Percentiles rank a stretch among this genome's conserved stretches.
phyloP scores from a whole-genome alignment of 2,888 invertebrate species.

The Carterocephalus palaemon region DNA sequence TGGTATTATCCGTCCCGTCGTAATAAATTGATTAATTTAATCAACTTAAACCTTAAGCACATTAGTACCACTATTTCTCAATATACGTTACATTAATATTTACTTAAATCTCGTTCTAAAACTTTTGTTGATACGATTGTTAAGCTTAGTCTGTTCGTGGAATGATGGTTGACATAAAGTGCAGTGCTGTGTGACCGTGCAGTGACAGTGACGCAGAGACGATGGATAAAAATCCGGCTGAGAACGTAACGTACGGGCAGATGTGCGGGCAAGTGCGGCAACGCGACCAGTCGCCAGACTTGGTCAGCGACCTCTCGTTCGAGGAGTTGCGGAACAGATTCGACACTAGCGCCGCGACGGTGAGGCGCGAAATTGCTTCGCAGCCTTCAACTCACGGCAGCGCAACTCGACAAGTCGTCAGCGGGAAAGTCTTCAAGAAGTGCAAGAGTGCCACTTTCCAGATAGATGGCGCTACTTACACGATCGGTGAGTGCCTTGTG shows the following conservation, averaged over 20 bases:
- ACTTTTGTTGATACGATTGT: too few species aligned
- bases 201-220: conserved; percentile 29
- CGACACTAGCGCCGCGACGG: conserved; percentile 65
- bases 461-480: conserved; percentile 91
- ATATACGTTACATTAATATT: too few species aligned
- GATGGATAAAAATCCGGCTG: conserved; percentile 42
- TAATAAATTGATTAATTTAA: too few species aligned
- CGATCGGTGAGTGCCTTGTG: conserved; percentile 83
- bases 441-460: conserved; percentile 93
- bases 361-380: conserved; percentile 60
- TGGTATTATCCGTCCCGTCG: too few species aligned
- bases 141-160: not conserved
- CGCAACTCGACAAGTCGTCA: conserved; percentile 71
- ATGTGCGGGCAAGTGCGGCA: conserved; percentile 64
- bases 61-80: too few species aligned
- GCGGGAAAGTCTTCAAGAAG: conserved; percentile 84
- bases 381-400: conserved; percentile 73
- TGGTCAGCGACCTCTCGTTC: conserved; percentile 59
- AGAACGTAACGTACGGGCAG: conserved; percentile 39
- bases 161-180: conserved; percentile 10
- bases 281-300: conserved; percentile 53
- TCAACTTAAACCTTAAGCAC: too few species aligned
- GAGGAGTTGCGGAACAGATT: conserved; percentile 69
- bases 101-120: too few species aligned
- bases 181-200: conserved; percentile 23